Evolutionary conservation across 2,888 invertebrate genomes (phyloP).

Genomic region (Alentia gelatinosa): DNA sequence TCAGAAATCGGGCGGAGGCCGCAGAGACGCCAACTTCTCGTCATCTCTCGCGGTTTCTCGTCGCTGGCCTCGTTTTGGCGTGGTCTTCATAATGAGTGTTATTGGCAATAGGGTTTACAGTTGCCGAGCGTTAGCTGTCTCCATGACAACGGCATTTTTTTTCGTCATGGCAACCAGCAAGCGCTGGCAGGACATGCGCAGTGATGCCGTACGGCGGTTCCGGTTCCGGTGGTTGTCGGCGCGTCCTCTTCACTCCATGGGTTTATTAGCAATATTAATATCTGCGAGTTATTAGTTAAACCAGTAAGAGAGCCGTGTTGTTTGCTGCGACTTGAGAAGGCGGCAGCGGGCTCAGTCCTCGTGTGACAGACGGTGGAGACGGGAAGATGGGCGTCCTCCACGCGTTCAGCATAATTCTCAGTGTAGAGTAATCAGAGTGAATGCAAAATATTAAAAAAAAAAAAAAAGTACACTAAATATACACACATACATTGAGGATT

Average conservation of each 20-base stretch:
- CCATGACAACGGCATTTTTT: slow-evolving; percentile 28
- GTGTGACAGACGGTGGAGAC: background rate
- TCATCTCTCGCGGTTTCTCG: background rate
- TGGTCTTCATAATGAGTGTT: slow-evolving; percentile 8
- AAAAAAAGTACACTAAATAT: no score
- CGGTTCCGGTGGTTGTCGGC: slow-evolving; percentile 26
- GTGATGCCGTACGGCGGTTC: background rate
- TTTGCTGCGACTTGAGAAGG: background rate
- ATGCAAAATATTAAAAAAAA: no score
- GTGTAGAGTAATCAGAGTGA: no score
- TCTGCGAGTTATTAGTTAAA: slow-evolving; percentile 23
- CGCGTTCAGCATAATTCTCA: no score
- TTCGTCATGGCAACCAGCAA: slow-evolving; percentile 51
- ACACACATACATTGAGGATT: no score
- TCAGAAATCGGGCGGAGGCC: background rate
- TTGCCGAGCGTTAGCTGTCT: slow-evolving; percentile 37
- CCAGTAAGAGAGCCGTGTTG: background rate
- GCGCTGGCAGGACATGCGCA: slow-evolving; percentile 29
- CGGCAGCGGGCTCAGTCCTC: background rate
- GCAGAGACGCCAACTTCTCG: background rate
- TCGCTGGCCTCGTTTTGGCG: background rate
- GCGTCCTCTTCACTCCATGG: slow-evolving; percentile 18
- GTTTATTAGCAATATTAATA: slow-evolving; percentile 52
- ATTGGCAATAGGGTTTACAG: slow-evolving; percentile 51
- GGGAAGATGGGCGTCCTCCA: no score